Evolutionary conservation across 2,797 vertebrate species (phyloP), one percentile per base, ranked within the genome.

Genomic region (Hydrolagus colliei): DNA sequence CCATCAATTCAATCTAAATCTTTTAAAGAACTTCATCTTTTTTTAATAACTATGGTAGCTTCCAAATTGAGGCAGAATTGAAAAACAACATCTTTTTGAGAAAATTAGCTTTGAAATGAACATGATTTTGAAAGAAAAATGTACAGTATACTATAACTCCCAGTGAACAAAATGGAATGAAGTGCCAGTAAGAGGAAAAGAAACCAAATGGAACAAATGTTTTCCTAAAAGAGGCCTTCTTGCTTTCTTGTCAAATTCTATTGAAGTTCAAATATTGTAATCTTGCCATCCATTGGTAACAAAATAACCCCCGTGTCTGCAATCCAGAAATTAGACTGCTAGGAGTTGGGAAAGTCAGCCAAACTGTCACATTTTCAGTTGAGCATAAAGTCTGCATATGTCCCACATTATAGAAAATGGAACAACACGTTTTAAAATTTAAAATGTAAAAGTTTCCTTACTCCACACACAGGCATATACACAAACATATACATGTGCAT

Each of bases 311-410:
- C 71, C 76, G 89, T 87, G 89, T 89, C 90, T 92, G 89, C 90
- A 91, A 87, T 61, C 90, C 67, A 32, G 91, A 93, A 92, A 92
- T 90, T 87, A 90, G 88, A 89, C 90, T 92, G 88, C 88, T 88
- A 87, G 14, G 87, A 91, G 88, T 79, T 85, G 88, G 88, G 89
- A 91, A 82, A 92, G 87, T 86, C 88, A 88, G 88, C 91, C 87
- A 91, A 90, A 82, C 88, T 90, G 89, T 86, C 88, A 88, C 12
- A 71, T 88, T 92, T 80, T 92, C 91, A 93, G 90, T 89, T 88
- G 59, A 87, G 20, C 87, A 86, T 86, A 87, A 76, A 88, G 85
- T 86, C 86, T 88, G 87, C 78, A 65, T 80, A 12, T 80, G 78
- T 80, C 62, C n/a, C 22, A 80, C 61, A 65, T 80, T 80, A 80